Evolutionary conservation across 2,797 vertebrate species (phyloP).

Genomic region (Margarornis squamiger): DNA sequence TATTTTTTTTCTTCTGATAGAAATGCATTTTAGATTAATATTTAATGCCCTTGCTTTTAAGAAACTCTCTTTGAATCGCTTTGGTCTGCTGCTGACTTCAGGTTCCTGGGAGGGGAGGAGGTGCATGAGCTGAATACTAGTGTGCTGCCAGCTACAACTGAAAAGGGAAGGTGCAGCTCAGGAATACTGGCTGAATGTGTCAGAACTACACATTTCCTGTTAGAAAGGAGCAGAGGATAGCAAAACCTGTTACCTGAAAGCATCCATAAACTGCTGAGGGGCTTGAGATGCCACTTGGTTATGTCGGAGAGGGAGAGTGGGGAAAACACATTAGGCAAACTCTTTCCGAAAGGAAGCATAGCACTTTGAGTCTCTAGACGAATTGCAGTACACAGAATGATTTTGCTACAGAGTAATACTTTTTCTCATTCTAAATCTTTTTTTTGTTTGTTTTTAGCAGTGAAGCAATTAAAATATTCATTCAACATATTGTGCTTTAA

Average conservation of each 20-base stretch:
- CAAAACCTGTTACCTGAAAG: neutral
- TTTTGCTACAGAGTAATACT: neutral
- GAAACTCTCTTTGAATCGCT: neutral
- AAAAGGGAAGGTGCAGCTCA: neutral
- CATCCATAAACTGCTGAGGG: neutral
- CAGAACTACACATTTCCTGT: neutral
- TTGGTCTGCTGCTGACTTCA: neutral
- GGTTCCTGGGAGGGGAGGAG: neutral
- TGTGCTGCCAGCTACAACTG: neutral
- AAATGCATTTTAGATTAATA: conserved; percentile 5
- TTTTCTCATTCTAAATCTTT: neutral
- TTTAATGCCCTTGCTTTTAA: conserved; percentile 24
- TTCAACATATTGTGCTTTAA: conserved; percentile 32
- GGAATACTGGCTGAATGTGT: neutral
- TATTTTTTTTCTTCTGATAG: neutral
- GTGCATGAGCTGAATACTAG: neutral
- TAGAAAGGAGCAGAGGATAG: neutral
- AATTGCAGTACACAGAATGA: neutral
- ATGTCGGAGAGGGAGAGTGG: neutral
- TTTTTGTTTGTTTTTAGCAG: neutral
- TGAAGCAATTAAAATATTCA: conserved; percentile 24
- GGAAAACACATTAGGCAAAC: neutral
- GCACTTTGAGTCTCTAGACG: neutral
- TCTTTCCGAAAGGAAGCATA: neutral
- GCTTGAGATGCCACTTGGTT: neutral